Evolutionary conservation across 2,797 vertebrate genomes (phyloP), one percentile per base, ranked within the genome.

Genomic region (Poecilia wingei): DNA sequence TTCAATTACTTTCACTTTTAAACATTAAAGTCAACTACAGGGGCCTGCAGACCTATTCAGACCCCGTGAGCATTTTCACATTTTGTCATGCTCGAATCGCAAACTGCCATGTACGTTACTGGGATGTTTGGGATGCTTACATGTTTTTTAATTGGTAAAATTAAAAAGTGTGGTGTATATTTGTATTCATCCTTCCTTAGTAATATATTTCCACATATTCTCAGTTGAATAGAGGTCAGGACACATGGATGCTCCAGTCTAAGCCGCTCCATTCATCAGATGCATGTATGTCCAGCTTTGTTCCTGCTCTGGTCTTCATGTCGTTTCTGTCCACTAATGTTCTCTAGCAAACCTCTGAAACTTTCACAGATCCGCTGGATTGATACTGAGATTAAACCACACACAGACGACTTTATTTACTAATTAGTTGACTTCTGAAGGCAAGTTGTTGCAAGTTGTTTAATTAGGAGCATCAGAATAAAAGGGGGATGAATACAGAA

Each of bases 1-100:
- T 28, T 70, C 41, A 14, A 7, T 70, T 70, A 70, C 25, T 70
- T 46, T 70, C 45, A 45, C 25, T 70, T 70, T 70, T 46, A 70
- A 45, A 46, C 13, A 28, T 28, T 28, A 1, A 28, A n/a, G 41
- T n/a, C 25, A 28, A 45, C 25, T 45, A 46, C 25, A 28, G 25
- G 25, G n/a, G 43, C 43, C 41, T 70, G 41, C 68, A 45, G 6
- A 28, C 10, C 4, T 69, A 3, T 45, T n/a, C 22, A n/a, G 6
- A n/a, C 66, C 1, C 36, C 41, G 43, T n/a, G 41, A 70, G 68
- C 25, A 28, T 70, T 46, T 70, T 16, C 43, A 46, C 41, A 45
- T 70, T 43, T 70, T 45, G 64, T 70, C 41, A 16, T 45, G 22
- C n/a, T 45, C 25, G 41, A 69, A 45, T 45, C 41, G n/a, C 12